Evolutionary conservation across 2,113 vertebrate genomes (phyloP).

Genomic region (Phainopepla nitens): DNA sequence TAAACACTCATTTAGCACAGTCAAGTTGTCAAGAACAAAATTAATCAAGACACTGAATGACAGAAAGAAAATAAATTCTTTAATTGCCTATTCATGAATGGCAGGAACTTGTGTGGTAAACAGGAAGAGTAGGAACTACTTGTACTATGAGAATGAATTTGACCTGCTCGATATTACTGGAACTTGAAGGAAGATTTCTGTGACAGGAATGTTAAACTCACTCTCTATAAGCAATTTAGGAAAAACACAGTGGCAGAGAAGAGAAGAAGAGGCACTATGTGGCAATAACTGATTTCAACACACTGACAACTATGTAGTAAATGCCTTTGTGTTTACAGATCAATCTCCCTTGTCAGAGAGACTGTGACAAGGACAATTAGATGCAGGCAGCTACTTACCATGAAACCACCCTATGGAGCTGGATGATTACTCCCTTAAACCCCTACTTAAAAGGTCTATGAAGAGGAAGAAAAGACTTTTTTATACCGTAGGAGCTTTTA

Average conservation of each 20-base stretch:
- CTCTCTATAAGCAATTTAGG: neutral
- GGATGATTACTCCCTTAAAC: neutral
- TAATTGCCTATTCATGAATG: constrained; percentile 42
- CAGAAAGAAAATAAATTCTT: constrained; percentile 58
- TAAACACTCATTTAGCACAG: constrained; percentile 47
- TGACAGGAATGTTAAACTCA: constrained; percentile 9
- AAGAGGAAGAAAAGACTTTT: neutral
- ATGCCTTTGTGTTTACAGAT: neutral
- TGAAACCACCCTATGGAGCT: neutral
- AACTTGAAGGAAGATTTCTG: constrained; percentile 6
- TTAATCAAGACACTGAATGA: constrained; percentile 52
- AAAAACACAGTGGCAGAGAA: neutral
- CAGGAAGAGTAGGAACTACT: neutral
- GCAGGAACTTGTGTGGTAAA: constrained; percentile 1
- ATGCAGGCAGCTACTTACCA: neutral
- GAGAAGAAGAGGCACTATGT: neutral
- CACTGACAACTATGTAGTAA: neutral
- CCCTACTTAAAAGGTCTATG: neutral
- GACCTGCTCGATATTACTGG: neutral
- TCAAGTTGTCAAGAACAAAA: constrained; percentile 48
- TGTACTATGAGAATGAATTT: neutral
- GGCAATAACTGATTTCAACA: neutral
- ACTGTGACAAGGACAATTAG: neutral
- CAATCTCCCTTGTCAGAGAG: neutral
- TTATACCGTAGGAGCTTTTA: neutral